These are phyloP conservation scores for Protobothrops flavoviridis DNA, from an alignment of 2,113 vertebrate genomes.

Conservation along the genomic window DNA sequence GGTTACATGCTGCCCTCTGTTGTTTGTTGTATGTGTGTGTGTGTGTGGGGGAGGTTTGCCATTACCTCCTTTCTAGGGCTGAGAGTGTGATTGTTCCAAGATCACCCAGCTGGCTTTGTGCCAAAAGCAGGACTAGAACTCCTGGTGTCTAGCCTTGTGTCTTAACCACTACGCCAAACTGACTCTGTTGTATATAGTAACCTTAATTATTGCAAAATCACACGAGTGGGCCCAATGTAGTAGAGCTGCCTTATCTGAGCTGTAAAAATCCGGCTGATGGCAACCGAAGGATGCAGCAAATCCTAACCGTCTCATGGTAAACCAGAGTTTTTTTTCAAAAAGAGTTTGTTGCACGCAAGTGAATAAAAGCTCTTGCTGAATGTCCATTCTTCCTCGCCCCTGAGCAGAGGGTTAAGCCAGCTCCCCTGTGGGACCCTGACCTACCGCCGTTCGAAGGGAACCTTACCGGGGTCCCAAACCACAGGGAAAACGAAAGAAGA, in stretches of 20 bases:
- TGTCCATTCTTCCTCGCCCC: background rate
- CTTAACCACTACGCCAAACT: background rate
- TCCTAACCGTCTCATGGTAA: background rate
- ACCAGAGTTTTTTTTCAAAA: background rate
- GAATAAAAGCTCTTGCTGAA: background rate
- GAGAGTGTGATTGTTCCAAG: background rate
- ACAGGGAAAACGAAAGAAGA: background rate
- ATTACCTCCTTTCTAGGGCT: background rate
- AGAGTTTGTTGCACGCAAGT: too few species aligned
- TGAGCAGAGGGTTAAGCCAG: background rate
- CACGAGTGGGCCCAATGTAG: background rate
- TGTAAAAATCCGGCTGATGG: background rate
- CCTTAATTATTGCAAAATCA: background rate
- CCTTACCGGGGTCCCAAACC: conserved; percentile 34
- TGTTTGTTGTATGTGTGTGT: too few species aligned
- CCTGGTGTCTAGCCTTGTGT: background rate
- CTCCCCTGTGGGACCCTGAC: background rate
- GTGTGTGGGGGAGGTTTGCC: too few species aligned
- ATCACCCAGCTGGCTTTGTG: background rate
- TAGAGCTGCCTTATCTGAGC: background rate
- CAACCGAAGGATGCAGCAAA: background rate
- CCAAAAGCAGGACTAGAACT: background rate
- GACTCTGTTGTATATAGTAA: background rate
- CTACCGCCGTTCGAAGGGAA: too few species aligned
- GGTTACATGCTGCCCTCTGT: too few species aligned